phyloP scores from a whole-genome alignment of 2,113 vertebrate genomes.

The Phalacrocorax aristotelis region DNA sequence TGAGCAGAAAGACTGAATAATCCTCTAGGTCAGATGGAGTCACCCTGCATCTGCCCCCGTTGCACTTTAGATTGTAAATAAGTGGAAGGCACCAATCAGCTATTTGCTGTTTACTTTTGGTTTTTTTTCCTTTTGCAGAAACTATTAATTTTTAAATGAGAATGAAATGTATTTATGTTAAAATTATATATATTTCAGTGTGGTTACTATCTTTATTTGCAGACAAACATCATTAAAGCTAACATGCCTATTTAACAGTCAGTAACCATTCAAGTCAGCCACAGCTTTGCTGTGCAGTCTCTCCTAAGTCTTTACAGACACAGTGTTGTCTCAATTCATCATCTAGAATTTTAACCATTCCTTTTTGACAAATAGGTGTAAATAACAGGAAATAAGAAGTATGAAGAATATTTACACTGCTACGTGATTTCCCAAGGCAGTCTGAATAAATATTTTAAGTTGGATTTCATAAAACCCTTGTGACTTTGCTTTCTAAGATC shows the following conservation, averaged over 20 bases:
- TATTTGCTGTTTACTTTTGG: background rate
- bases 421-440: background rate
- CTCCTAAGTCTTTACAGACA: background rate
- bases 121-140: constrained; percentile 10
- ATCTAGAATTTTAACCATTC: background rate
- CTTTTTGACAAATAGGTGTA: background rate
- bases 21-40: constrained; percentile 50
- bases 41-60: background rate
- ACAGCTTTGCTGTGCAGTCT: background rate
- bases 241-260: background rate
- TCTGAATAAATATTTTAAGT: background rate
- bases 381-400: background rate
- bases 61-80: constrained; percentile 33
- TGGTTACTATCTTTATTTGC: constrained; percentile 34
- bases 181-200: background rate
- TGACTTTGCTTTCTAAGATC: background rate
- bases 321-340: background rate
- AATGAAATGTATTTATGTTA: background rate
- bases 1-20: constrained; percentile 58
- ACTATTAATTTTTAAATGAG: constrained; percentile 50
- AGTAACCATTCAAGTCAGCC: background rate
- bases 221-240: background rate
- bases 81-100: background rate
- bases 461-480: background rate
- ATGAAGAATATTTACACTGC: background rate